Percentiles rank a stretch among this genome's conserved stretches.
These are phyloP conservation scores for Lepidurus arcticus DNA, from an alignment of 1,140 invertebrate species.

Conservation along the genomic window DNA sequence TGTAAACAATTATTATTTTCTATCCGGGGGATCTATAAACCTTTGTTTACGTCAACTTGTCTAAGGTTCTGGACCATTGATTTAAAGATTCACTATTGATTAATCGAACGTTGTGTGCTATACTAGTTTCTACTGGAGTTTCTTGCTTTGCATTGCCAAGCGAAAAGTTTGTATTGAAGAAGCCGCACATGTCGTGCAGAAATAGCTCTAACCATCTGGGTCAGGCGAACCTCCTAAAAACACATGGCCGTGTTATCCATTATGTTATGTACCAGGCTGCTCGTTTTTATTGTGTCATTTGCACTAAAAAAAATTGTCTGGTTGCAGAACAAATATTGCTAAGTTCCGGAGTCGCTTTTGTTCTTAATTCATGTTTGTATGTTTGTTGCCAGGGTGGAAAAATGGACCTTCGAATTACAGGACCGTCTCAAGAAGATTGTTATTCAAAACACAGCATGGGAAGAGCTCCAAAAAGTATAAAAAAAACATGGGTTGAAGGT, in stretches of 20 bases:
- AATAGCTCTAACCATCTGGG: neutral
- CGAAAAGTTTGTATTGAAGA: neutral
- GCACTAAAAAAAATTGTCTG: too few species aligned
- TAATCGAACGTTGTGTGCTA: neutral
- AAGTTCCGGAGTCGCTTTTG: too few species aligned
- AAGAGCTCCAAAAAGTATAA: neutral
- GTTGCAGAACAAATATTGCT: too few species aligned
- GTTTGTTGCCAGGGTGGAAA: neutral
- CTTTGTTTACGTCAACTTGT: neutral
- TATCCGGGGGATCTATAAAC: neutral
- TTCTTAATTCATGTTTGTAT: neutral
- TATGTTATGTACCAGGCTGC: neutral
- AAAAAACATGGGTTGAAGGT: neutral
- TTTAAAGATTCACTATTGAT: neutral
- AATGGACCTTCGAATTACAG: constrained; percentile 1
- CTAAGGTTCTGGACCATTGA: neutral
- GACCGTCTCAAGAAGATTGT: neutral
- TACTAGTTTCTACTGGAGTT: neutral
- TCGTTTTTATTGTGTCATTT: neutral
- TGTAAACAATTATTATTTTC: neutral
- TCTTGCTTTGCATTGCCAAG: neutral
- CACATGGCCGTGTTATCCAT: neutral
- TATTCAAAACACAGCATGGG: constrained; percentile 10
- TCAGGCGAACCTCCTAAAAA: neutral
- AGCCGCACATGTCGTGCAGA: neutral